Evolutionary conservation across 2,888 invertebrate species (phyloP), one percentile per base, ranked within the genome.

Genomic region (Coelopa pilipes): DNA sequence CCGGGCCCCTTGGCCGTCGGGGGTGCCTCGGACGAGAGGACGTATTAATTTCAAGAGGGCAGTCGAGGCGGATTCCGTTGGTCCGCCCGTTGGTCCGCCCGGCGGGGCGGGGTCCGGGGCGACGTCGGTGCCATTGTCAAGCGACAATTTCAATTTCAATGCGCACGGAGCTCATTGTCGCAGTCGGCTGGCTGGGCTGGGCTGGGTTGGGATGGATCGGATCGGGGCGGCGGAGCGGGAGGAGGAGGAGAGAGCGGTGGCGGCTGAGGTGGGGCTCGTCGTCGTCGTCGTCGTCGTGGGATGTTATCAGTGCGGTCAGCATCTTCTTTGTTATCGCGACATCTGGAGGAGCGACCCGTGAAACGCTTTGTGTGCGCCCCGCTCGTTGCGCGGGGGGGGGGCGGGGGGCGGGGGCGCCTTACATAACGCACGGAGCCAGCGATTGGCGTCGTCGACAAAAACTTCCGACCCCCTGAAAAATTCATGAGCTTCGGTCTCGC

Each of bases 251-350:
- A 34, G 34, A 34, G 7, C 34, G 53, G 13, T 5, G 15, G 53
- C 3, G n/a, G n/a, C 3, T 19, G 59, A 60, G 46, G 12, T 24
- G n/a, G 24, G 50, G 19, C 49, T 70, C 60, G 50, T 70, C 50
- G 70, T 62, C 12, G 46, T 55, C 46, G 19, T 60, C 45, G 62
- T 65, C 62, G 67, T 65, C 70, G 70, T 60, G 49, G 70, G 45
- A 63, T 70, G 57, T 47, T 74, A 67, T 74, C 74, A 55, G 49
- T 71, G 82, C 79, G 82, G 82, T 82, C 83, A 82, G 83, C 82
- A 82, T 76, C 77, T 83, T 82, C 82, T 82, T 82, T 82, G 82
- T 82, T 80, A 21, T 72, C 59, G 49, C 47, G 55, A 21, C 47
- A 59, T 69, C 57, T 47, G 17, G 15, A 34, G 34, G 34, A 34